Evolutionary conservation across 64 coral and sea anemone species (phyloP), one percentile per base, ranked within the genome.

Genomic region (Montipora capricornis): DNA sequence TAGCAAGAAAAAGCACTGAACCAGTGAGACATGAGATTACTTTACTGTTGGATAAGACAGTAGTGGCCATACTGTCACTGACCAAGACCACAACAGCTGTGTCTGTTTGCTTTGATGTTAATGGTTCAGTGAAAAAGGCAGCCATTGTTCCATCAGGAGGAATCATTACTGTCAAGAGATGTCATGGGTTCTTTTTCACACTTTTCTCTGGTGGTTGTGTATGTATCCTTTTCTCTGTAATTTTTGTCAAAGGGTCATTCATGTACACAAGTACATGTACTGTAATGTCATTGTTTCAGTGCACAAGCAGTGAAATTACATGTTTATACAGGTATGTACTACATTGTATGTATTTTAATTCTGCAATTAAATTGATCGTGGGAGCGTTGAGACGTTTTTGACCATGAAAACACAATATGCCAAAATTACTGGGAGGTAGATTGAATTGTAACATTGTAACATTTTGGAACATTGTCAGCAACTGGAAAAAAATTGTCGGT

Each of bases 211-310:
- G 77, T 82, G 95, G 95, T 29, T 49, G 75, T 24, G 58, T 92
- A 3, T 68, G 95, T 96, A 96, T 96, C 95, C 92, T 96, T 93
- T 93, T 16, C 16, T 26, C 4, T 20, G 5, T 44, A 26, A 29
- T 26, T 26, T 20, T 74, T 74, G 12, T 73, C 68, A n/a, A 22
- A 73, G 20, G 20, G 6, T 14, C 1, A 73, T n/a, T n/a, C 37
- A 37, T 37, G 37, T 37, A 37, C 37, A 37, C 37, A 37, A 37
- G 37, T 37, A 37, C 37, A 37, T 37, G 37, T 37, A 37, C 37
- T 37, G 37, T 37, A 37, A 37, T 0, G 37, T 37, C 37, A 37
- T 37, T 37, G 37, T 37, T 37, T 37, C 37, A 2, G 37, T 37
- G 37, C 37, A 2, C 37, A 37, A 37, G 37, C 37, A 37, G 37